Base-by-base conservation (phyloP, 2,888 invertebrate genomes). In the Crossocerus cetratus region DNA sequence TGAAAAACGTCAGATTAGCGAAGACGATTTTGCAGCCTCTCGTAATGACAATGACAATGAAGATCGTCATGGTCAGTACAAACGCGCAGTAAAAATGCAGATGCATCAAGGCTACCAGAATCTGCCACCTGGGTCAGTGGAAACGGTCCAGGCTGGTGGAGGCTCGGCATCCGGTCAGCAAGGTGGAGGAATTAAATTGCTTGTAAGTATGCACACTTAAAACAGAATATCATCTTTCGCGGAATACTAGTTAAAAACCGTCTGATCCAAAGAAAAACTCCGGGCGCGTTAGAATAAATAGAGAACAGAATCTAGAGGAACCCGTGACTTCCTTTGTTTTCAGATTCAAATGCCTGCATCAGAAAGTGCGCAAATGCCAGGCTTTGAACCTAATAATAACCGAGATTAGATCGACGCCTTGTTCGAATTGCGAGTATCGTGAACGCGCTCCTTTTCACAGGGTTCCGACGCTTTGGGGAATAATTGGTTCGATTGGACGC, bases 81-180 rank as follows among this genome's bases (percentile, higher is more conserved):
- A 81, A 13, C 83, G 89, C 56, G 83, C 79, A 5, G 83, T 90
- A 3, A 82, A 89, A 22, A 89, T 89, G 88, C 78, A 88, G 42
- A 87, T 90, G 86, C 88, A 86, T 66, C 90, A 90, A 59, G 90
- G 90, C 3, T 89, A 90, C 64, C 89, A 89, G 65, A 89, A 87
- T 69, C 78, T 90, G 78, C 90, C 90, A 32, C 83, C 87, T 11
- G 90, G 89, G 16, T 75, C 89, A 4, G 65, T 88, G 5, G 90
- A 90, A 70, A 82, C 86, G 3, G 82, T 90, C 21, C 87, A 89
- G 71, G 89, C 87, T 62, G 90, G 89, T 1, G 90, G 89, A 61
- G 89, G 89, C 42, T 83, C 86, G 16, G 76, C 81, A 21, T 84
- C 87, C 11, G 87, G 82, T 43, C 88, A 87, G 56, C 86, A 90